Evolutionary conservation across 2,888 invertebrate species (phyloP).

Genomic region (Philereme vetulata): DNA sequence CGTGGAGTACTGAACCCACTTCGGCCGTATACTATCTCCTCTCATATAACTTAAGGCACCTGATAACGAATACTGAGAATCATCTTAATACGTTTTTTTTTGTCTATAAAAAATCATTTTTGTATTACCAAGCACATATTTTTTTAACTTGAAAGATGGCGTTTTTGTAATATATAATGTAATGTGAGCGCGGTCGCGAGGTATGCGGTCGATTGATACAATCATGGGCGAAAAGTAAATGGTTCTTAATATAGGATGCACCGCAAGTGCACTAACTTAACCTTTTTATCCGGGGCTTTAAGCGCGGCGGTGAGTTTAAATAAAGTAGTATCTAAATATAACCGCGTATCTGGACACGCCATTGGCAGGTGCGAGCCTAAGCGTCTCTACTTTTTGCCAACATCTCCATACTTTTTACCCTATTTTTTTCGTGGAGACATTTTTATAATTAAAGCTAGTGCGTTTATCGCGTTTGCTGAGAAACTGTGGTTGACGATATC

Average conservation of each 20-base stretch:
- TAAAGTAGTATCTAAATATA: conserved; percentile 84
- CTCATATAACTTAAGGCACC: conserved; percentile 62
- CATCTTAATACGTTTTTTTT: conserved; percentile 55
- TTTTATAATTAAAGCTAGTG: conserved; percentile 77
- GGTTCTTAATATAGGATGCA: conserved; percentile 75
- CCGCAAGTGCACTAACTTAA: conserved; percentile 71
- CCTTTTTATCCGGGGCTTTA: conserved; percentile 77
- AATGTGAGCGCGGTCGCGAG: conserved; percentile 49
- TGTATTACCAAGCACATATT: conserved; percentile 42
- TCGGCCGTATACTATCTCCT: conserved; percentile 67
- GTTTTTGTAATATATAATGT: conserved; percentile 49
- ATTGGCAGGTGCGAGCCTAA: conserved; percentile 80
- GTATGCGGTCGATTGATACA: conserved; percentile 70
- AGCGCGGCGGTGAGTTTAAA: conserved; percentile 77
- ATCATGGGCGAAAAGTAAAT: conserved; percentile 77
- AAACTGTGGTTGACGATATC: conserved; percentile 64
- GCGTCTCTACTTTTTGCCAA: conserved; percentile 67
- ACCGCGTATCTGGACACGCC: conserved; percentile 77
- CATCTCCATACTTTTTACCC: conserved; percentile 56
- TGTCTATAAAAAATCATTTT: conserved; percentile 42
- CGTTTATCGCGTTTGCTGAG: conserved; percentile 69
- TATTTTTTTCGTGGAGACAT: conserved; percentile 67
- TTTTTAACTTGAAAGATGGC: conserved; percentile 46
- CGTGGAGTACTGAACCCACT: conserved; percentile 60
- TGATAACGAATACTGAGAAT: conserved; percentile 72